Base-by-base conservation (phyloP, 1,140 invertebrate genomes). In the Bradysia coprophila region DNA sequence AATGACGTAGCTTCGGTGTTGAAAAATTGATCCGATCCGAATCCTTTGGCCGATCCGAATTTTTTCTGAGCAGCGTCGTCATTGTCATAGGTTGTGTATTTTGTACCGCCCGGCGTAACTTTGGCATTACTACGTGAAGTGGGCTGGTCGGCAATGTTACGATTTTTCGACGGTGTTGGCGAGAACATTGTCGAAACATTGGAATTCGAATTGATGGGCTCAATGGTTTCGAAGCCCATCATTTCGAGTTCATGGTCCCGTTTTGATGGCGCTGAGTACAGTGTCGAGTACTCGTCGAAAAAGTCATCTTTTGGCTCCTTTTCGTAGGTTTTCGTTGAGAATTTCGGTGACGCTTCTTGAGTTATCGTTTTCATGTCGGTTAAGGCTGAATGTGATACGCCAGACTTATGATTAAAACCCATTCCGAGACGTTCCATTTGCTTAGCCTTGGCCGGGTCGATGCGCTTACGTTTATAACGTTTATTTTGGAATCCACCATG, bases 1-100 rank as follows among this genome's bases (percentile, higher is more conserved):
- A 46, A 38, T 9, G 53, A 34, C 2, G 60, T 61, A 16, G 67
- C 60, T 48, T 72, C 71, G 46, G 85, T 81, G 3, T 77, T 78
- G 59, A 95, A 95, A 65, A 79, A 97, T 66, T 96, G 91, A 57
- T 94, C 89, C 0, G 94, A 98, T 43, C 91, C 96, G 51, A 98
- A 98, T 2, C 90, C 81, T 66, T 98, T 98, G 4, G 94, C 92
- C 53, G 81, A 79, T 19, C 87, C 91, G 62, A 96, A 97, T 66
- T 96, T 96, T 56, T 89, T 87, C 54, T 90, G 86, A 10, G 89
- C 90, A n/a, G n/a, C n/a, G 16, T 47, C 47, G 16, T 47, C 46
- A 42, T 47, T 44, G 16, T 49, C 46, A 40, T 43, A 41, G 9
- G 19, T 45, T 16, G 38, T 40, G 37, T 23, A 22, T 39, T 18